Evolutionary conservation across 1,140 invertebrate species (phyloP).

Genomic region (Lamellibrachia luymesi): DNA sequence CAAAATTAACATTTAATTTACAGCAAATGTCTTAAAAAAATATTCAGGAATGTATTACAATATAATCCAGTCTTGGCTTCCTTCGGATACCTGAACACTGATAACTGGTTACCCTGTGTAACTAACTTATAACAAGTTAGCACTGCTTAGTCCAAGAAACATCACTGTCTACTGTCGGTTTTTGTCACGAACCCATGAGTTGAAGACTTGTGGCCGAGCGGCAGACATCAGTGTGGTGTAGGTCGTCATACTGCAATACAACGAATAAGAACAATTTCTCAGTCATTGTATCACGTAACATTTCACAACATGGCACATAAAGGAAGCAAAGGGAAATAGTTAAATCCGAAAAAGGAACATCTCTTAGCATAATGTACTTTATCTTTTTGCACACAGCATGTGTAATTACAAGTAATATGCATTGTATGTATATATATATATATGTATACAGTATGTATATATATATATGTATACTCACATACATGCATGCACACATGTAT

Average conservation of each 20-base stretch:
- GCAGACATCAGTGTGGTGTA: constrained; percentile 33
- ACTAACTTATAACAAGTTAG: neutral
- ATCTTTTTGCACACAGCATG: too few relatives aligned
- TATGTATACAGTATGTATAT: too few relatives aligned
- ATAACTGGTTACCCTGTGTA: neutral
- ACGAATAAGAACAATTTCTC: neutral
- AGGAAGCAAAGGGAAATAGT: too few relatives aligned
- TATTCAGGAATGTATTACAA: neutral
- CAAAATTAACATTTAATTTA: neutral
- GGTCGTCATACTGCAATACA: constrained; percentile 24
- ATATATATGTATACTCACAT: too few relatives aligned
- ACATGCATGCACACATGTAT: too few relatives aligned
- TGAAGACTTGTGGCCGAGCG: constrained; percentile 19
- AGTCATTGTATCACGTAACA: neutral
- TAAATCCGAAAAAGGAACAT: too few relatives aligned
- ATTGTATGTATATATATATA: too few relatives aligned
- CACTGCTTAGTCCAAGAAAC: neutral
- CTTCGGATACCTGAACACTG: neutral
- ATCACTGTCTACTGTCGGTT: neutral
- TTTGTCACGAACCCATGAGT: constrained; percentile 7
- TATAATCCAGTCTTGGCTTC: neutral
- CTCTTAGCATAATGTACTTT: too few relatives aligned
- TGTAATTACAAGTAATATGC: too few relatives aligned
- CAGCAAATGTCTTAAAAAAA: neutral
- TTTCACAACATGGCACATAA: too few relatives aligned